These are phyloP conservation scores for Eupelmus urozonus DNA, from an alignment of 2,888 invertebrate species.

Conservation along the genomic window DNA sequence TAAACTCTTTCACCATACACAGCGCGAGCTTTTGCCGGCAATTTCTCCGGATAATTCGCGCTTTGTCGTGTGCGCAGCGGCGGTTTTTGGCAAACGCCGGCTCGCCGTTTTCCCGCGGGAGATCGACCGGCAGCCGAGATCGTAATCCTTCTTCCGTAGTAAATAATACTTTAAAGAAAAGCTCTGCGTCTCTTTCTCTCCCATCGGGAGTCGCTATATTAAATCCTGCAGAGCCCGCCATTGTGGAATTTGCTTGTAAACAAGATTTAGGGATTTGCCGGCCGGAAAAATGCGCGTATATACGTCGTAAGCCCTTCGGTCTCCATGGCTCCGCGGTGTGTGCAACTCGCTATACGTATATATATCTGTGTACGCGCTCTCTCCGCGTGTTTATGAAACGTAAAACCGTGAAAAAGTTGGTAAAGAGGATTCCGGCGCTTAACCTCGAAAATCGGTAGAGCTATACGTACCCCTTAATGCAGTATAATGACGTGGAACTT, in stretches of 20 bases:
- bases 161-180: slow-evolving; percentile 71
- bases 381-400: slow-evolving; percentile 74
- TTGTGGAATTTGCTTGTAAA: slow-evolving; percentile 73
- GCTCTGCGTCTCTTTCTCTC: slow-evolving; percentile 47
- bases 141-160: slow-evolving; percentile 72
- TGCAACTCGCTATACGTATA: background rate
- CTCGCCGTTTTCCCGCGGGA: slow-evolving; percentile 47
- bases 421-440: slow-evolving; percentile 75
- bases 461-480: slow-evolving; percentile 40
- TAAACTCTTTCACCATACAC: background rate
- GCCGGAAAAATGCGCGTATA: slow-evolving; percentile 64
- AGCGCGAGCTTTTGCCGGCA: background rate
- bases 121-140: slow-evolving; percentile 60
- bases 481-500: slow-evolving; percentile 69
- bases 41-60: slow-evolving; percentile 63
- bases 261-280: slow-evolving; percentile 75
- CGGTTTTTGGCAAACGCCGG: slow-evolving; percentile 52
- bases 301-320: slow-evolving; percentile 68
- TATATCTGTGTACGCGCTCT: background rate
- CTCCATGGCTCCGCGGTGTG: background rate
- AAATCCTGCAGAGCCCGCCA: slow-evolving; percentile 67
- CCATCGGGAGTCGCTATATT: slow-evolving; percentile 65
- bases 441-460: slow-evolving; percentile 61
- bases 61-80: slow-evolving; percentile 62
- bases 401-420: slow-evolving; percentile 76